phyloP scores from a whole-genome alignment of 2,113 vertebrate genomes.

The Trogon melanurus region DNA sequence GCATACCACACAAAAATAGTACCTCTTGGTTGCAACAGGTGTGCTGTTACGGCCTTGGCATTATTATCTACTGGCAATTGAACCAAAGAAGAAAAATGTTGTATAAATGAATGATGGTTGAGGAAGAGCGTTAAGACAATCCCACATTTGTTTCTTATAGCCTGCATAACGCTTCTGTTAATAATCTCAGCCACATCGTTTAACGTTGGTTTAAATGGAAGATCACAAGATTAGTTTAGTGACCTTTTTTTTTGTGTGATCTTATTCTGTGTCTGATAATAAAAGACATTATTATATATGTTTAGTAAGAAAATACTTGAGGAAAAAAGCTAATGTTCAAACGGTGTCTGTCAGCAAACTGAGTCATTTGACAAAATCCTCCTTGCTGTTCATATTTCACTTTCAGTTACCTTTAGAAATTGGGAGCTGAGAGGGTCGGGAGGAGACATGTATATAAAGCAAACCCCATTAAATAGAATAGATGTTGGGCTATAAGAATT shows the following conservation, averaged over 20 bases:
- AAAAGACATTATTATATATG: not conserved
- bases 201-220: not conserved
- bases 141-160: not conserved
- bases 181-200: not conserved
- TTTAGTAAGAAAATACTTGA: not conserved
- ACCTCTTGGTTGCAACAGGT: not conserved
- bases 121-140: not conserved
- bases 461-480: not conserved
- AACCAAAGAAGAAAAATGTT: not conserved
- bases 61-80: not conserved
- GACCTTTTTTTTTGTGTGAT: not conserved
- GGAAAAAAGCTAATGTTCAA: not conserved
- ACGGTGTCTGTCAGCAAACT: not conserved
- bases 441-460: not conserved
- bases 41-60: fast-evolving
- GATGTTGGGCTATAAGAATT: not conserved
- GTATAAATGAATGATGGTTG: not conserved
- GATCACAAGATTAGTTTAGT: not conserved
- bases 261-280: not conserved
- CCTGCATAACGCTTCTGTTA: not conserved
- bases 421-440: not conserved
- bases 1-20: not conserved
- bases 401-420: not conserved
- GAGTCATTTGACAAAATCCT: not conserved
- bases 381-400: not conserved